Conservation (phyloP, 2,797 vertebrate genomes). For the Anas flavirostris region DNA sequence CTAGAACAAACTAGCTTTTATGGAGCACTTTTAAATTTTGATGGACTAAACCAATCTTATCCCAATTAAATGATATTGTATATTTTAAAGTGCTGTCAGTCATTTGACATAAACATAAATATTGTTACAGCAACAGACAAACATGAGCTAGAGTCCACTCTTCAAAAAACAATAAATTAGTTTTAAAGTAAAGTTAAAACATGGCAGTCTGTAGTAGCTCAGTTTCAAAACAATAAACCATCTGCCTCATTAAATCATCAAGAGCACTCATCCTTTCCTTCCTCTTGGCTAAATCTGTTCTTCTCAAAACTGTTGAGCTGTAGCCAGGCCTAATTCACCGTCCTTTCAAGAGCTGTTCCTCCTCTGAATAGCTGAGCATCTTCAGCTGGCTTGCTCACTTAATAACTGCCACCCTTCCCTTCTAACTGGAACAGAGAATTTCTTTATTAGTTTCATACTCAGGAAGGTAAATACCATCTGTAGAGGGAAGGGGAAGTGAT, state of each 20-base stretch:
- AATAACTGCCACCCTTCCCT: background rate
- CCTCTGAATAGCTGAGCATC: constrained; percentile 42
- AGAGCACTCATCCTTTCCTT: constrained; percentile 55
- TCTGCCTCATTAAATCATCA: constrained; percentile 75
- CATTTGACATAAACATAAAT: constrained; percentile 17
- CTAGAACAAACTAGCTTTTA: background rate
- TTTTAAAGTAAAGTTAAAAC: constrained; percentile 60
- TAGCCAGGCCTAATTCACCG: constrained; percentile 67
- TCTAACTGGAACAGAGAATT: background rate
- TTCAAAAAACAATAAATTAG: constrained; percentile 38
- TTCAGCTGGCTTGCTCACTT: constrained; percentile 45
- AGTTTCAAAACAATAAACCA: constrained; percentile 68
- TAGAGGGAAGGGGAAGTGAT: background rate
- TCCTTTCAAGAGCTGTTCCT: constrained; percentile 57
- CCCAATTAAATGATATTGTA: background rate
- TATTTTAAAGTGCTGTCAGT: background rate
- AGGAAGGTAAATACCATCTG: background rate
- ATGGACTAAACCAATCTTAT: background rate
- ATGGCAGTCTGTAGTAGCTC: constrained; percentile 31
- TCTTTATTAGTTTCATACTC: background rate
- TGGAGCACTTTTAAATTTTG: background rate
- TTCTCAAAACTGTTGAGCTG: constrained; percentile 54
- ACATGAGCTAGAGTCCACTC: constrained; percentile 29
- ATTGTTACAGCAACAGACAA: background rate
- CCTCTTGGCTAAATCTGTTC: constrained; percentile 63